phyloP scores from a whole-genome alignment of 2,888 invertebrate species.

The Xanthorhoe spadicearia region DNA sequence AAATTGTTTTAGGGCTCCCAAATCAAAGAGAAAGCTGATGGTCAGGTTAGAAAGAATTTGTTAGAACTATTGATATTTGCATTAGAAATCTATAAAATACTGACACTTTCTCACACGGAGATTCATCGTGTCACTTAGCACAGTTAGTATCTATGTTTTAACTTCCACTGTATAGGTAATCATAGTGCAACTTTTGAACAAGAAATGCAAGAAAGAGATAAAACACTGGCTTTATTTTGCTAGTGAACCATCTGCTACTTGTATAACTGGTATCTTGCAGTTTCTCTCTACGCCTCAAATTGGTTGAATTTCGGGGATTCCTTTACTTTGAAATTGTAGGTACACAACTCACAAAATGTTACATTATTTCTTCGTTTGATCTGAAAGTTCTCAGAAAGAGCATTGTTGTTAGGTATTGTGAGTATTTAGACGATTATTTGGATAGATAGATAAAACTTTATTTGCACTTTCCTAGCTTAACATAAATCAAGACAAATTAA shows the following conservation, averaged over 20 bases:
- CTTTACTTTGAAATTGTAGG: too few species aligned
- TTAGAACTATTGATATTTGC: slow-evolving; percentile 76
- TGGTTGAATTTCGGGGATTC: not conserved
- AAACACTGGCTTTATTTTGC: not conserved
- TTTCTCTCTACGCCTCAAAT: not conserved
- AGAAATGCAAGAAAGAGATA: not conserved
- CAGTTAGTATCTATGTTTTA: slow-evolving; percentile 26
- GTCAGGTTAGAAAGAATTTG: slow-evolving; percentile 78
- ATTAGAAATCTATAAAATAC: slow-evolving; percentile 78
- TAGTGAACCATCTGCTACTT: not conserved
- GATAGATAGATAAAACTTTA: too few species aligned
- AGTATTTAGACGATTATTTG: too few species aligned
- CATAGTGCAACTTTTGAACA: not conserved
- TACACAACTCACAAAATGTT: not conserved
- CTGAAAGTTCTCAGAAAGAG: not conserved
- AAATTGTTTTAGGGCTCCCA: slow-evolving; percentile 55
- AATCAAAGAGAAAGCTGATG: slow-evolving; percentile 70
- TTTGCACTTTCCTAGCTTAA: too few species aligned
- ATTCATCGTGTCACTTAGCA: slow-evolving; percentile 47
- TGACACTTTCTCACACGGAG: slow-evolving; percentile 73
- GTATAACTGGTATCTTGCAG: not conserved
- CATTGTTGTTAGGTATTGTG: too few species aligned
- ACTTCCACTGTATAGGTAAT: slow-evolving; percentile 19
- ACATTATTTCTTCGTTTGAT: not conserved
- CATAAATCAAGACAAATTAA: too few species aligned